phyloP scores from a whole-genome alignment of 2,888 invertebrate genomes.

The Mesorhabditis spiculigera region DNA sequence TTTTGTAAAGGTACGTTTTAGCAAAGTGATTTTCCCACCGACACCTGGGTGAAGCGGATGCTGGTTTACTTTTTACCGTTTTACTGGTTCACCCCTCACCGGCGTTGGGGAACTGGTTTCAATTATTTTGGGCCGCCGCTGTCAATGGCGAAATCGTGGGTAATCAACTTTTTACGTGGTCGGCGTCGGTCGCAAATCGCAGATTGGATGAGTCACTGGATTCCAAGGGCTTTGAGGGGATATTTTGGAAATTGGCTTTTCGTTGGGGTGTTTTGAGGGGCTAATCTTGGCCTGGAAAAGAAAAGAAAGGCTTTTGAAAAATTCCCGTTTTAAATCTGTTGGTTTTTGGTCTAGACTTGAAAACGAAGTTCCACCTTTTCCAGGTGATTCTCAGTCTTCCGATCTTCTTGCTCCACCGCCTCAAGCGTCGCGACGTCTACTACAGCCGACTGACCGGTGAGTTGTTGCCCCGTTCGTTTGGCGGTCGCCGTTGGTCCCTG shows the following conservation, averaged over 20 bases:
- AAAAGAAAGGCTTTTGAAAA: background rate
- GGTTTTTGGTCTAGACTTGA: background rate
- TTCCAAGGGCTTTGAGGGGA: background rate
- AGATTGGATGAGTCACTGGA: background rate
- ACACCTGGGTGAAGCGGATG: too few species aligned
- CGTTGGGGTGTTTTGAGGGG: background rate
- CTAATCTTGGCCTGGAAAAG: background rate
- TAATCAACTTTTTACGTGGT: background rate
- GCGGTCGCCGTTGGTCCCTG: too few species aligned
- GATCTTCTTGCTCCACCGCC: conserved; percentile 54
- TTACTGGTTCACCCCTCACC: too few species aligned
- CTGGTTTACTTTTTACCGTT: too few species aligned
- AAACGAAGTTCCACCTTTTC: conserved; percentile 15
- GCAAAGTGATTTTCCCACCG: too few species aligned
- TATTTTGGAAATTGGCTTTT: background rate
- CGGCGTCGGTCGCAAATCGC: too few species aligned
- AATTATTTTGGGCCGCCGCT: too few species aligned
- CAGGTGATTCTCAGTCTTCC: conserved; percentile 55
- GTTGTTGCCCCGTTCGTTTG: background rate
- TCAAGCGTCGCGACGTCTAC: conserved; percentile 42
- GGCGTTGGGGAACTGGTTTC: too few species aligned
- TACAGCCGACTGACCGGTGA: background rate
- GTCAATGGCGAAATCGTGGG: background rate
- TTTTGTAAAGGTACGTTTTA: background rate
- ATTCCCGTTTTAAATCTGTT: background rate